Percentiles rank a stretch among this genome's conserved stretches.
phyloP scores from a whole-genome alignment of 23 tunicate genomes.

The Phallusia fumigata region DNA sequence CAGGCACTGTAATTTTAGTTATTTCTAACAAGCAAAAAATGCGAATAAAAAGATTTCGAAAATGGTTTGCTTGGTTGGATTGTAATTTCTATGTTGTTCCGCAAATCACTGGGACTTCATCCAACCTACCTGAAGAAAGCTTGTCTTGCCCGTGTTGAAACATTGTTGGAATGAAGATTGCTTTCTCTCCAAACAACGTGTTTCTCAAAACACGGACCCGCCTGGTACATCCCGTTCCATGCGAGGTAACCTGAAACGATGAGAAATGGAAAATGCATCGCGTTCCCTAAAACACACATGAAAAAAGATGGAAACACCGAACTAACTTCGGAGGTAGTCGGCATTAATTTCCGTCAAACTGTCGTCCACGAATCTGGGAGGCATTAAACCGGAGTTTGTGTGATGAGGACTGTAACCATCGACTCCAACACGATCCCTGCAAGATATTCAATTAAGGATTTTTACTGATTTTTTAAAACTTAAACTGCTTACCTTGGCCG shows the following conservation, averaged over 20 bases:
- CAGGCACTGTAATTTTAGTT: too few relatives aligned
- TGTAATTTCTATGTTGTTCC: too few relatives aligned
- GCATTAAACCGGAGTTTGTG: constrained; percentile 10
- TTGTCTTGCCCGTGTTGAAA: constrained; percentile 39
- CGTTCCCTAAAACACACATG: too few relatives aligned
- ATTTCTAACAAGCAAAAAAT: too few relatives aligned
- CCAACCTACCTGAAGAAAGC: constrained; percentile 30
- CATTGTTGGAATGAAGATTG: constrained; percentile 27
- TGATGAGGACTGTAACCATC: constrained; percentile 4
- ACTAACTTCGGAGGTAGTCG: constrained; percentile 71
- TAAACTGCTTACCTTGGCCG: constrained; percentile 44
- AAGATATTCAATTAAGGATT: not conserved
- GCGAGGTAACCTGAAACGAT: constrained; percentile 44
- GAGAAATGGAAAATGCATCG: too few relatives aligned
- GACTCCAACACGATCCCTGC: not conserved
- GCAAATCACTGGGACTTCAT: too few relatives aligned
- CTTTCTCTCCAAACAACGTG: constrained; percentile 73
- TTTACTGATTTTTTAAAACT: too few relatives aligned
- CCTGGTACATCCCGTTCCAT: constrained; percentile 71
- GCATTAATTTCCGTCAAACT: constrained; percentile 69
- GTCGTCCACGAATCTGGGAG: constrained; percentile 62
- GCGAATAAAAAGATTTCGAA: too few relatives aligned
- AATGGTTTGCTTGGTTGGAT: too few relatives aligned
- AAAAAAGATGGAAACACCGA: too few relatives aligned
- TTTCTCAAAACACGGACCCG: constrained; percentile 22